Evolutionary conservation across 2,113 vertebrate species (phyloP).

Genomic region (Oreochromis spilurus): DNA sequence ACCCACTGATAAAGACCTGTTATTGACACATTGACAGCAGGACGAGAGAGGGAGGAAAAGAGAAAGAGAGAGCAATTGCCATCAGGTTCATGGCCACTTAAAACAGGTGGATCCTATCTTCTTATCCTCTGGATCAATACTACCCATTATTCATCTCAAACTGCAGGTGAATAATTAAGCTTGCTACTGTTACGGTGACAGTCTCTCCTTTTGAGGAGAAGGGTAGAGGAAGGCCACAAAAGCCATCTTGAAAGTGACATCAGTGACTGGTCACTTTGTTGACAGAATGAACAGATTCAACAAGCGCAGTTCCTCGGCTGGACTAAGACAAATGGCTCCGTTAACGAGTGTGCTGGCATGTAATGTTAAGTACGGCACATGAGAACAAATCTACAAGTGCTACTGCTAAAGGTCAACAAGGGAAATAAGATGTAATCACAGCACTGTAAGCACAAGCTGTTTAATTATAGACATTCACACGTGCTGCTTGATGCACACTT

Average conservation of each 20-base stretch:
- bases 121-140: constrained; percentile 45
- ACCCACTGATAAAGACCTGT: constrained; percentile 38
- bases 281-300: background rate
- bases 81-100: constrained; percentile 32
- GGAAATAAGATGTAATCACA: background rate
- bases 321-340: constrained; percentile 21
- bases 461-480: background rate
- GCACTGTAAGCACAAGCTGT: background rate
- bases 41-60: background rate
- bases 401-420: constrained; percentile 6
- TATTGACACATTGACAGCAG: constrained; percentile 45
- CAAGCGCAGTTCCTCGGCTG: background rate
- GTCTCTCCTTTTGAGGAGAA: constrained; percentile 2
- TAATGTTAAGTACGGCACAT: constrained; percentile 4
- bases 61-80: background rate
- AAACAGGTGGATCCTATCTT: constrained; percentile 21
- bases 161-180: constrained; percentile 48
- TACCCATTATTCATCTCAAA: constrained; percentile 44
- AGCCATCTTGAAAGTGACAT: constrained; percentile 26
- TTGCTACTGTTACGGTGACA: constrained; percentile 1
- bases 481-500: background rate
- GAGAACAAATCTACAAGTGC: constrained; percentile 9
- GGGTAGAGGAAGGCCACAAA: background rate
- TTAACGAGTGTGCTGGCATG: background rate
- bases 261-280: constrained; percentile 39